Evolutionary conservation across 2,888 invertebrate species (phyloP), one percentile per base, ranked within the genome.

Genomic region (Synanthedon andrenaeformis): DNA sequence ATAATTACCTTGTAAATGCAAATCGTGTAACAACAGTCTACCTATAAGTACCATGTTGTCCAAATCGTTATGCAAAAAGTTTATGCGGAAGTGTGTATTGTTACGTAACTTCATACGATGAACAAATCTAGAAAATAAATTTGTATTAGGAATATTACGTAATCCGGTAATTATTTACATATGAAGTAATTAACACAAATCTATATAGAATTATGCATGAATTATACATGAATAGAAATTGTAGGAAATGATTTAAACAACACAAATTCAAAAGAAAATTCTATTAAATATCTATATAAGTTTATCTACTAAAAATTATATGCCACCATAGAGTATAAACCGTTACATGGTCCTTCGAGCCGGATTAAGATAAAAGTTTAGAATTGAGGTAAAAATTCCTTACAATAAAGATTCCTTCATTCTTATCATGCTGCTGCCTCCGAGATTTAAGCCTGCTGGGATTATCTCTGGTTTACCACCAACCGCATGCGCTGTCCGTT

Each of bases 41-140:
- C 64, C 62, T 0, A 14, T 58, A 35, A 83, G 53, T 13, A 59
- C 41, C 72, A 84, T 75, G 10, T 73, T 66, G 6, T 57, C 41
- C 11, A 81, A 52, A 57, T 82, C 69, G 11, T 70, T 76, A 41
- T 69, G 57, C 2, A 85, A 59, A 12, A 41, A 58, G 51, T 69
- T 57, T 48, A 83, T 58, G 3, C 60, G 67, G 65, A 84, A 85
- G 4, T 52, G 35, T 0, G 84, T 85, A 57, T 73, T 59, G 66
- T 83, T 82, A 0, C 83, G 79, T 0, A 85, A 74, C 55, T 82
- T 83, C 72, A 84, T 67, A 17, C 85, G 82, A 54, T 82, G 77
- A 64, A 85, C 82, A 59, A 83, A 82, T 23, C 85, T 84, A 58
- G 12, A 42, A 49, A 45, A 35, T n/a, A 35, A 23, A 23, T 13